Base-by-base conservation (phyloP, 2,113 vertebrate species). In the Brienomyrus longianalis region DNA sequence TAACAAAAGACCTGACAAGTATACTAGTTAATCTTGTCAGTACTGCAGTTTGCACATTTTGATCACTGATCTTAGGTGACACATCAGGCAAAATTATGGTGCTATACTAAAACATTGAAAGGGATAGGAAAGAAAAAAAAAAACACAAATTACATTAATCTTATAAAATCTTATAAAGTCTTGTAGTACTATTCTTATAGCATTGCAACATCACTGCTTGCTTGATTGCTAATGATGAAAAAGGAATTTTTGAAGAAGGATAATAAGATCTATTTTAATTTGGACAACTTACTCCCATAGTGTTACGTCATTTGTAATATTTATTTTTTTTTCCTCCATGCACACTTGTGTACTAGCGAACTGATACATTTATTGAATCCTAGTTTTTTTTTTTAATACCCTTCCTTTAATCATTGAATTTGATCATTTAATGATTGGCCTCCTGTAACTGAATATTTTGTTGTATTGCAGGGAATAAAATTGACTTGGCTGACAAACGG, bases 401-500 rank as follows among this genome's bases (percentile, higher is more conserved):
- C 13, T 31, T 35, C 70, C 35, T 35, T 39, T 39, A 77, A 77
- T 17, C 39, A 56, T 56, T 56, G 1, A 6, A 21, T 56, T 56
- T 19, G 21, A 6, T 56, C 21, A 56, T 56, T 56, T 21, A 56
- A 21, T 56, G 21, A 56, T 56, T 56, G 35, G 0, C 31, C 1
- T 35, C 13, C 5, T 17, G 70, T 77, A 17, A 3, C 17, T 15
- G 15, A 13, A 77, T 43, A 8, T 80, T 13, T 80, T 31, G 39
- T 19, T 80, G 91, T 43, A 90, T 52, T 93, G 0, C 93, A 99
- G 98, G 98, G 92, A 99, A 99, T 95, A 99, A 99, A 95, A 99
- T 99, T 87, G 98, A 99, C 94, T 94, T 99, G 94, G 96, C 97
- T 45, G 98, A 99, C 93, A 98, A 97, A 95, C 96, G 98, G 86